These are phyloP conservation scores for Prenolepis imparis DNA, from an alignment of 2,888 invertebrate genomes.

Conservation along the genomic window DNA sequence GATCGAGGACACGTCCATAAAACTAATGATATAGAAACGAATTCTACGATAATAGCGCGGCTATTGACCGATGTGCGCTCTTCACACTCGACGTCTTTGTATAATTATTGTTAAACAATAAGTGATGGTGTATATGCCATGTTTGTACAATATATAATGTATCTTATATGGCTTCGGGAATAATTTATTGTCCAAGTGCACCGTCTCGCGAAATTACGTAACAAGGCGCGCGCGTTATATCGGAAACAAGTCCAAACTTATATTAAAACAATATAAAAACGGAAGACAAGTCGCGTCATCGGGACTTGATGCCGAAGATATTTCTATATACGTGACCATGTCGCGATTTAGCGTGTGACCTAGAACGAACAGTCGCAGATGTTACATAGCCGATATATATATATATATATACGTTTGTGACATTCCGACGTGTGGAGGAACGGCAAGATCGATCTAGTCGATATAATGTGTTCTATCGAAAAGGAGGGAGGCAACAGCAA, in stretches of 20 bases:
- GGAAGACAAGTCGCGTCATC: conserved; percentile 39
- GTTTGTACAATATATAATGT: background rate
- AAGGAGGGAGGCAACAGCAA: background rate
- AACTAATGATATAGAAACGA: background rate
- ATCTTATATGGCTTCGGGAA: background rate
- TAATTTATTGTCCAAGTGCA: conserved; percentile 1
- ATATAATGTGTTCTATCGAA: conserved; percentile 13
- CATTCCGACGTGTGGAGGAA: conserved; percentile 24
- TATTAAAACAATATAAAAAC: conserved; percentile 54
- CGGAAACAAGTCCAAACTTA: conserved; percentile 31
- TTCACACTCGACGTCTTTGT: no score
- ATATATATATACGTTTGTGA: conserved; percentile 36
- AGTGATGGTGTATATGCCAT: background rate
- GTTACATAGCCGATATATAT: conserved; percentile 39
- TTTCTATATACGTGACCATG: conserved; percentile 48
- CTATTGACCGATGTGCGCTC: background rate
- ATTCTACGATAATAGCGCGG: background rate
- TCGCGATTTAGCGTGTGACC: conserved; percentile 50
- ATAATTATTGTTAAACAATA: background rate
- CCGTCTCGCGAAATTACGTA: conserved; percentile 6
- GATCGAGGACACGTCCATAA: background rate
- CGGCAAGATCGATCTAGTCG: conserved; percentile 37
- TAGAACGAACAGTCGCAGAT: conserved; percentile 46
- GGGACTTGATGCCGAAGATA: conserved; percentile 33
- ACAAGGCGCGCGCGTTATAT: conserved; percentile 16